Base-by-base conservation (phyloP, 2,113 vertebrate genomes). In the Myotis yumanensis region DNA sequence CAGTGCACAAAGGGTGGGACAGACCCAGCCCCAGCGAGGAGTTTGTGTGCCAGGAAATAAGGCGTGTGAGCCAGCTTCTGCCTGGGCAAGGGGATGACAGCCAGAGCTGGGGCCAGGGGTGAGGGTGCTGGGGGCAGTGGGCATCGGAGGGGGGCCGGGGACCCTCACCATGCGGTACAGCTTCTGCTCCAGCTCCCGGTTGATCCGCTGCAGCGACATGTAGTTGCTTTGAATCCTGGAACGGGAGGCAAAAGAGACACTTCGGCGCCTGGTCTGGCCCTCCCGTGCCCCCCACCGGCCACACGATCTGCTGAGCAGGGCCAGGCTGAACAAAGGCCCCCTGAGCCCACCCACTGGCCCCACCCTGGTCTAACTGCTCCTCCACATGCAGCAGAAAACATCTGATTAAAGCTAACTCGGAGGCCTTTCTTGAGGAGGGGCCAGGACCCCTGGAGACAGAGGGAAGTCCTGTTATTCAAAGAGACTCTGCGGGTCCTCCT, bases 181-280 rank as follows among this genome's bases (percentile, higher is more conserved):
- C 97, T 99, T 99, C 95, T 99, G 99, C 97, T 99, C 99, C 98
- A 99, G 98, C 97, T 99, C 99, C 98, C 99, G 99, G 98, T 99
- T 99, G 98, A 99, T 99, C 98, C 99, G 99, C 98, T 99, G 99
- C 97, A 99, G 98, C 54, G 99, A 98, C 97, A 99, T 97, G 97
- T 99, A 99, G 98, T 99, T 99, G 97, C 98, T 99, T 98, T 99
- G 99, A 97, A 99, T 99, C 98, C 99, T 99, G 97, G 90, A 97
- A 97, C 75, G 90, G 97, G 95, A 98, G 94, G 95, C 92, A 73
- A 64, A 40, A 22, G 88, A 89, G 52, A 97, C 96, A 96, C 68
- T 77, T 32, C 9, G 0, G 2, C 2, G 57, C 18, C 6, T 1
- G 35, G 83, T 64, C 59, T 4, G 16, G 16, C 81, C 40, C 43